Evolutionary conservation across 1,140 invertebrate species (phyloP).

Genomic region (Drosophila orena): DNA sequence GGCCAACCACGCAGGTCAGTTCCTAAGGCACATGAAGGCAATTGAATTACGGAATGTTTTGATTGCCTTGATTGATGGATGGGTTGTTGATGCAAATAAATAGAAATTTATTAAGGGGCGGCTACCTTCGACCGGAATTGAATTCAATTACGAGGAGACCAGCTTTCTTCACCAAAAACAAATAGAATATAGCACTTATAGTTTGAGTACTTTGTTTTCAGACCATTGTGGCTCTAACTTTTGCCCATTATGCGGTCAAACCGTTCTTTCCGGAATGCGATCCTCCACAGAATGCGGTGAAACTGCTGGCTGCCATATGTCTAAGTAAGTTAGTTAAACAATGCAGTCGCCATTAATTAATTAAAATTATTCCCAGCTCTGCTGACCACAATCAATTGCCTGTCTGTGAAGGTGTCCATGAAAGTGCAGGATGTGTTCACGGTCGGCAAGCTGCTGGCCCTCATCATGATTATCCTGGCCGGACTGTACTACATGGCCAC

Average conservation of each 20-base stretch:
- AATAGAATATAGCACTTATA: too few species aligned
- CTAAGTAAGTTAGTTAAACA: slow-evolving; percentile 88
- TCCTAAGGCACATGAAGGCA: slow-evolving; percentile 13
- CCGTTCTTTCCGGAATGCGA: slow-evolving; percentile 92
- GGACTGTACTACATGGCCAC: slow-evolving; percentile 90
- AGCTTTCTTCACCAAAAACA: slow-evolving; percentile 44
- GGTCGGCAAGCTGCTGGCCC: slow-evolving; percentile 93
- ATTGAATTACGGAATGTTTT: slow-evolving; percentile 50
- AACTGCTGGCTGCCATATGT: slow-evolving; percentile 90
- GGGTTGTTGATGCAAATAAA: slow-evolving; percentile 42
- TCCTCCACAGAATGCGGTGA: slow-evolving; percentile 88
- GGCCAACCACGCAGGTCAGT: slow-evolving; percentile 89
- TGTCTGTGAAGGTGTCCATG: slow-evolving; percentile 95
- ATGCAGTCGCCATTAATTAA: not conserved
- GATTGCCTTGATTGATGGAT: slow-evolving; percentile 41
- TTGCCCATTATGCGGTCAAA: slow-evolving; percentile 92
- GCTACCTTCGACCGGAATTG: slow-evolving; percentile 53
- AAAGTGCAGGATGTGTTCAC: slow-evolving; percentile 96
- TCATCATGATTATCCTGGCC: slow-evolving; percentile 92
- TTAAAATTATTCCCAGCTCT: slow-evolving; percentile 87
- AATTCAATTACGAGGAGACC: slow-evolving; percentile 34
- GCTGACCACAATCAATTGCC: slow-evolving; percentile 94
- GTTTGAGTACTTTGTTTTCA: slow-evolving; percentile 83
- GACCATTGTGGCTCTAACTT: slow-evolving; percentile 93
- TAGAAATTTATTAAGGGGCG: slow-evolving; percentile 43